These are phyloP conservation scores for Tricholaema leucomelas DNA, from an alignment of 2,113 vertebrate species.

Conservation along the genomic window DNA sequence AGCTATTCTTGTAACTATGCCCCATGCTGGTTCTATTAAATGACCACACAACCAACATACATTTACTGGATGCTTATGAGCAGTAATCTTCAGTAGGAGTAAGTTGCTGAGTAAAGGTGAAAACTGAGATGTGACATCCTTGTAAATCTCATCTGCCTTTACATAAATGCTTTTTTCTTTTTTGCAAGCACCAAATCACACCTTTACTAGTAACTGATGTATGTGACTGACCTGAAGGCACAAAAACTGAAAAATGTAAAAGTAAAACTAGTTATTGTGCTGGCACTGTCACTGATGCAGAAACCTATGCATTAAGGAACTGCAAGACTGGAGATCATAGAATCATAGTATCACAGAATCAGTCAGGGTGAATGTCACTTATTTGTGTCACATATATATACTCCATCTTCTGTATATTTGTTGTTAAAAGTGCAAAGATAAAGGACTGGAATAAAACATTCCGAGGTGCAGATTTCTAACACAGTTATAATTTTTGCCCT, in stretches of 20 bases:
- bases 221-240: not conserved
- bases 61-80: not conserved
- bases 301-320: not conserved
- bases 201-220: not conserved
- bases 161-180: not conserved
- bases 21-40: not conserved
- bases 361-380: not conserved
- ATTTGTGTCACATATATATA: not conserved
- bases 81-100: not conserved
- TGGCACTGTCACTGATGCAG: not conserved
- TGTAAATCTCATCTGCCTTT: not conserved
- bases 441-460: not conserved
- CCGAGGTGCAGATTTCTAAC: slow-evolving; percentile 2
- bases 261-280: not conserved
- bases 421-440: not conserved
- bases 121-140: not conserved
- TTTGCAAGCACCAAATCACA: not conserved
- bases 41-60: not conserved
- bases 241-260: not conserved
- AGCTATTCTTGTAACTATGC: not conserved
- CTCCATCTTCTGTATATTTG: not conserved
- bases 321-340: not conserved
- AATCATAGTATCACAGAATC: too few species aligned
- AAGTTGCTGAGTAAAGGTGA: not conserved
- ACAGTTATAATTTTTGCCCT: not conserved